These are phyloP conservation scores for Sarotherodon lohbergeri DNA, from an alignment of 2,113 vertebrate species.

Conservation along the genomic window DNA sequence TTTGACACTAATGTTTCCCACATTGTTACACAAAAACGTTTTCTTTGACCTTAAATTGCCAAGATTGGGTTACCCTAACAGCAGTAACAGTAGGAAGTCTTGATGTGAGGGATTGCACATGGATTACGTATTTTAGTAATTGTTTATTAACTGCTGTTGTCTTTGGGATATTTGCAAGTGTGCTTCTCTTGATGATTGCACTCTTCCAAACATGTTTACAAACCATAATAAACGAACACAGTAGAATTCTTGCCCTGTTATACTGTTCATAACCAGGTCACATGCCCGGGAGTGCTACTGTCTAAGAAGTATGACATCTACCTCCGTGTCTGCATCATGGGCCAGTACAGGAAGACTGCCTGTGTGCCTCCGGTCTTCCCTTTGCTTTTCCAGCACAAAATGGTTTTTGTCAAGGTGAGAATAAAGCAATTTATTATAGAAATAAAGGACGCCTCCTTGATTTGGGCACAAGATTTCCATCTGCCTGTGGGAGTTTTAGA, in stretches of 20 bases:
- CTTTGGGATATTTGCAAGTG: not conserved
- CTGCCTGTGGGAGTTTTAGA: not conserved
- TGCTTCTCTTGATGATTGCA: not conserved
- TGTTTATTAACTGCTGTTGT: not conserved
- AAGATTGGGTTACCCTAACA: not conserved
- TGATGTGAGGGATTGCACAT: not conserved
- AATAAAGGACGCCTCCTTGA: not conserved
- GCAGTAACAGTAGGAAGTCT: not conserved
- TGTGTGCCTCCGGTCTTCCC: constrained; percentile 82
- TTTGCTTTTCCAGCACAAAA: constrained; percentile 80
- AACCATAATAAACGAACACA: not conserved
- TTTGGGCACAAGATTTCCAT: not conserved
- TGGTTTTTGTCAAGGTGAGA: constrained; percentile 90
- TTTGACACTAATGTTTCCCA: not conserved
- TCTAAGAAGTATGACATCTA: constrained; percentile 79
- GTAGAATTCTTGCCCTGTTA: not conserved
- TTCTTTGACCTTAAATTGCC: not conserved
- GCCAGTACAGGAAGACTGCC: constrained; percentile 82
- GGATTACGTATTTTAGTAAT: not conserved
- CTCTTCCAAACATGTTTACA: not conserved
- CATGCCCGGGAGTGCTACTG: constrained; percentile 83
- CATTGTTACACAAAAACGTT: not conserved
- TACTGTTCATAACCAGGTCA: constrained; percentile 74
- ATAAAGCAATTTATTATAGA: not conserved
- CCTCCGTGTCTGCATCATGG: constrained; percentile 85